phyloP scores from a whole-genome alignment of 2,888 invertebrate genomes.

The Apamea crenata region DNA sequence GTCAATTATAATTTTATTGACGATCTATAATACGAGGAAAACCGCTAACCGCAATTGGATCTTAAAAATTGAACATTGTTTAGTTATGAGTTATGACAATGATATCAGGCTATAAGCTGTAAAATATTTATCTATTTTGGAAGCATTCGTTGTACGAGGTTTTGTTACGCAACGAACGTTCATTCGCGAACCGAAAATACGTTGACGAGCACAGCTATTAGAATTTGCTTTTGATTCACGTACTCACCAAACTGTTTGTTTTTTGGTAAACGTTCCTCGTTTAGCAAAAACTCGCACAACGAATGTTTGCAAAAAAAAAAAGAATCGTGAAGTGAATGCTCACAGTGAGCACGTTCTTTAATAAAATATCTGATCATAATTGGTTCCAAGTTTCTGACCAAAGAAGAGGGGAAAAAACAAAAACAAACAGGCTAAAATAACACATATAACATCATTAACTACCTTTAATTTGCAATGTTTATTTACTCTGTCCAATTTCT shows the following conservation, averaged over 20 bases:
- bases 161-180: not conserved
- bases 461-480: slow-evolving; percentile 27
- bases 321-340: not conserved
- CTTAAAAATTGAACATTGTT: slow-evolving; percentile 10
- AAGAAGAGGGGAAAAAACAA: not conserved
- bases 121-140: not conserved
- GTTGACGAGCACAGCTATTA: not conserved
- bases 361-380: not conserved
- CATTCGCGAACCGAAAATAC: not conserved
- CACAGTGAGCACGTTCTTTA: not conserved
- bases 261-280: not conserved
- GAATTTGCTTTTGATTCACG: not conserved
- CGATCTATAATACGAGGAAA: slow-evolving; percentile 33
- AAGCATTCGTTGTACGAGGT: not conserved
- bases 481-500: slow-evolving; percentile 1
- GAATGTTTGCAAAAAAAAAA: not conserved
- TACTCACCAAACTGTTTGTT: not conserved
- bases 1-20: slow-evolving; percentile 25
- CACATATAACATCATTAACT: slow-evolving; percentile 15
- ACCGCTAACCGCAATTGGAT: slow-evolving; percentile 47
- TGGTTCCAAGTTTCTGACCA: not conserved
- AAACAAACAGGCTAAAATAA: slow-evolving; percentile 15
- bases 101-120: slow-evolving; percentile 1
- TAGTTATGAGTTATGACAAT: slow-evolving; percentile 6
- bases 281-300: not conserved